These are phyloP conservation scores for Ceriagrion tenellum DNA, from an alignment of 2,888 invertebrate species.

Conservation along the genomic window DNA sequence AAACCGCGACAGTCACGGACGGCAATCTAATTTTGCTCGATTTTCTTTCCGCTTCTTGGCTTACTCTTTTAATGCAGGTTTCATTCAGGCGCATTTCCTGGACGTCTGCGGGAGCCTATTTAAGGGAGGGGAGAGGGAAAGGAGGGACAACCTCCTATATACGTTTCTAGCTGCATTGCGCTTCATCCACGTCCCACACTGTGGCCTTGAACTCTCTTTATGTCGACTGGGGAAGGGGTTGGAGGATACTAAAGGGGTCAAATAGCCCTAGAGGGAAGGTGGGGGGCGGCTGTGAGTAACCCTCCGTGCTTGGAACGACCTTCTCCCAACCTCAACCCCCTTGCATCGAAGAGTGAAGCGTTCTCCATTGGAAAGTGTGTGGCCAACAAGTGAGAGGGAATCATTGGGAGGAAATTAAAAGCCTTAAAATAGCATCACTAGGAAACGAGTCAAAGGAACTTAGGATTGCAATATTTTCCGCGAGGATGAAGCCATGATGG, in stretches of 20 bases:
- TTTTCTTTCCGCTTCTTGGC: background rate
- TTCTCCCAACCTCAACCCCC: background rate
- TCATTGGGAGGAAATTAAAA: background rate
- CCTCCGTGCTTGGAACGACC: slow-evolving; percentile 24
- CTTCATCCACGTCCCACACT: background rate
- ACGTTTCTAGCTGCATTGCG: slow-evolving; percentile 15
- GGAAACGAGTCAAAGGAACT: background rate
- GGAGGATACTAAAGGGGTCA: background rate
- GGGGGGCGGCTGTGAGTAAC: background rate
- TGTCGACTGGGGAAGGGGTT: background rate
- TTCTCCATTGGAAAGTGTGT: background rate
- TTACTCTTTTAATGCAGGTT: background rate
- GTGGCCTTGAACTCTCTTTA: background rate
- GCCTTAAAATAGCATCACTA: background rate
- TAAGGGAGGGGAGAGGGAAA: background rate
- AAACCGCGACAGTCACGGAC: slow-evolving; percentile 22
- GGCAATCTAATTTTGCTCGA: background rate
- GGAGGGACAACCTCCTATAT: background rate
- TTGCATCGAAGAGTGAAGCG: background rate
- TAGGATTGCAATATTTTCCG: background rate
- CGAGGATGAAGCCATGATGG: too few species aligned
- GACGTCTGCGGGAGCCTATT: background rate
- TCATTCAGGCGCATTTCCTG: slow-evolving; percentile 8
- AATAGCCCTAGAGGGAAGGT: background rate
- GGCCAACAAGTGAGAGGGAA: background rate